Evolutionary conservation across 2,888 invertebrate genomes (phyloP).

Genomic region (Synergus japonicus): DNA sequence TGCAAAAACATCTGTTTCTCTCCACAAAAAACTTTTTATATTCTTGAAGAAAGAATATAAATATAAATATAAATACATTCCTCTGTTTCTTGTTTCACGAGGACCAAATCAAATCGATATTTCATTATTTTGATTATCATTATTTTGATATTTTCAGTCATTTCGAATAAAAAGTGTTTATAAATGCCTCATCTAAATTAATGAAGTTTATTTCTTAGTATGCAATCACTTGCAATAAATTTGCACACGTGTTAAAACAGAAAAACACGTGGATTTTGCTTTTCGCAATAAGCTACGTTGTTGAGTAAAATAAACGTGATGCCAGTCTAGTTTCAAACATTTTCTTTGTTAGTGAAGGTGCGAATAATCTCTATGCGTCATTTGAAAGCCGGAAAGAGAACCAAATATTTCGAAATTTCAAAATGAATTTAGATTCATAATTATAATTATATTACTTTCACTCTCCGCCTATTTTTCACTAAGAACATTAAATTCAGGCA

Average conservation of each 20-base stretch:
- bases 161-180: not conserved
- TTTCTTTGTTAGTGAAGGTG: not conserved
- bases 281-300: not conserved
- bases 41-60: not conserved
- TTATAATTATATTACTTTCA: not conserved
- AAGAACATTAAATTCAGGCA: not conserved
- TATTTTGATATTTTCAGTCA: not conserved
- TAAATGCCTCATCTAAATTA: not conserved
- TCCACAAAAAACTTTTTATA: not conserved
- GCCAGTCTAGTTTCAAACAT: not conserved
- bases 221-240: not conserved
- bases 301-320: not conserved
- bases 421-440: not conserved
- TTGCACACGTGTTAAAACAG: not conserved
- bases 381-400: not conserved
- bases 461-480: not conserved
- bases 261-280: slow-evolving; percentile 2
- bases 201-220: not conserved
- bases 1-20: not conserved
- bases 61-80: too few relatives aligned
- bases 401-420: not conserved
- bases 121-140: not conserved
- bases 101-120: not conserved
- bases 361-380: not conserved
- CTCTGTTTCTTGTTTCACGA: not conserved